Percentiles rank a stretch among this genome's conserved stretches.
Evolutionary conservation across 2,113 vertebrate species (phyloP).

Genomic region (Nibea albiflora): DNA sequence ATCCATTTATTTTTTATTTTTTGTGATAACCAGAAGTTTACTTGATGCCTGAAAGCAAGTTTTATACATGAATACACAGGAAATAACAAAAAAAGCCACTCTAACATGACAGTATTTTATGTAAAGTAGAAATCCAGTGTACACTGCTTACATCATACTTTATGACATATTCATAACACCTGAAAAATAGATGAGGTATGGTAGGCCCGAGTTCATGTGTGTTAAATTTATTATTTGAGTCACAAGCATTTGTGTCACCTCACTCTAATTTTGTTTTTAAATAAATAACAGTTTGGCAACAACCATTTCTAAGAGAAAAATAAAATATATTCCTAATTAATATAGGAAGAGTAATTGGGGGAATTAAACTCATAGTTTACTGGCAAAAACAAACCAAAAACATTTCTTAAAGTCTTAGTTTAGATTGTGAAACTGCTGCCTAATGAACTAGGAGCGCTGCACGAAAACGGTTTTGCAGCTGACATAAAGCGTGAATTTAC

Average conservation of each 20-base stretch:
- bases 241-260: background rate
- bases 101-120: background rate
- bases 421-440: background rate
- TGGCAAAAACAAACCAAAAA: too few relatives aligned
- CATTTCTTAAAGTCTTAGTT: background rate
- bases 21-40: background rate
- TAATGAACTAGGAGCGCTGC: background rate
- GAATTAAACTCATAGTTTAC: too few relatives aligned
- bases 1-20: background rate
- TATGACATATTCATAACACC: constrained; percentile 7
- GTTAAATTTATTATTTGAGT: background rate
- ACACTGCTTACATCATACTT: background rate
- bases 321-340: background rate
- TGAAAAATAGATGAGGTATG: constrained; percentile 15
- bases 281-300: background rate
- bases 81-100: background rate
- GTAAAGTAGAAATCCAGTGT: background rate
- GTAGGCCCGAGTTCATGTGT: background rate
- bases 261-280: background rate
- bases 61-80: background rate
- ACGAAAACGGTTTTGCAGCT: constrained; percentile 8
- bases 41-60: background rate
- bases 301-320: background rate
- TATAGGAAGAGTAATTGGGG: background rate
- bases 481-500: background rate